Conservation (phyloP, 1,140 invertebrate species). For the Bombus soroeensis region DNA sequence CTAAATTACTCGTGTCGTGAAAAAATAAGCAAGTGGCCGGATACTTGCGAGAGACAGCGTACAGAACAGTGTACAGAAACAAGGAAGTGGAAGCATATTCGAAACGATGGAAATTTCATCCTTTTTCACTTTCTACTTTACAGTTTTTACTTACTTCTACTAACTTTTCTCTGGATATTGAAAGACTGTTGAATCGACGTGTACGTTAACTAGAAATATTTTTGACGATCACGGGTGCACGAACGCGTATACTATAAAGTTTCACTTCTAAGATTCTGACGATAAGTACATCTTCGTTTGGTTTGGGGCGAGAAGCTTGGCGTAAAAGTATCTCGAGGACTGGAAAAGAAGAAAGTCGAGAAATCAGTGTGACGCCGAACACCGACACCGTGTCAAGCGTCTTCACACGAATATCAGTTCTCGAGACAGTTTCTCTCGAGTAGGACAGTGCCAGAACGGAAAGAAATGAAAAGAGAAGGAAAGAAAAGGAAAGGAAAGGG, state of each 20-base stretch:
- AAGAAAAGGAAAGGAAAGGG: no score
- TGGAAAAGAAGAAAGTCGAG: no score
- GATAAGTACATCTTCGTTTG: no score
- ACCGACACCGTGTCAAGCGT: not conserved
- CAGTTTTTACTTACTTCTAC: no score
- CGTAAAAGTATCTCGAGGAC: no score
- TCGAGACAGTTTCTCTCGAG: not conserved
- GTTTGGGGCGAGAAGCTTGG: no score
- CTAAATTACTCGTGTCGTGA: not conserved
- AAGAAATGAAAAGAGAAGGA: no score
- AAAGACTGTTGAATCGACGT: not conserved
- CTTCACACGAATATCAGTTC: not conserved
- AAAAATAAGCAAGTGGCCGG: not conserved
- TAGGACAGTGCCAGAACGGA: no score
- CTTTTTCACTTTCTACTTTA: no score
- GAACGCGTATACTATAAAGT: not conserved
- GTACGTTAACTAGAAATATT: not conserved
- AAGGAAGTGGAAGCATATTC: no score
- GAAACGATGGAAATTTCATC: not conserved
- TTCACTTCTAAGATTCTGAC: not conserved
- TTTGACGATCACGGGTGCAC: not conserved
- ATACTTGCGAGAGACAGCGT: not conserved
- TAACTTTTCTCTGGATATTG: no score
- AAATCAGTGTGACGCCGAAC: no score
- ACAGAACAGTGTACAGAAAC: not conserved